A percentile compares a stretch with the other conserved stretches of the same genome.
Evolutionary conservation across 2,888 invertebrate species (phyloP).

Genomic region (Drosophila multiciliata): DNA sequence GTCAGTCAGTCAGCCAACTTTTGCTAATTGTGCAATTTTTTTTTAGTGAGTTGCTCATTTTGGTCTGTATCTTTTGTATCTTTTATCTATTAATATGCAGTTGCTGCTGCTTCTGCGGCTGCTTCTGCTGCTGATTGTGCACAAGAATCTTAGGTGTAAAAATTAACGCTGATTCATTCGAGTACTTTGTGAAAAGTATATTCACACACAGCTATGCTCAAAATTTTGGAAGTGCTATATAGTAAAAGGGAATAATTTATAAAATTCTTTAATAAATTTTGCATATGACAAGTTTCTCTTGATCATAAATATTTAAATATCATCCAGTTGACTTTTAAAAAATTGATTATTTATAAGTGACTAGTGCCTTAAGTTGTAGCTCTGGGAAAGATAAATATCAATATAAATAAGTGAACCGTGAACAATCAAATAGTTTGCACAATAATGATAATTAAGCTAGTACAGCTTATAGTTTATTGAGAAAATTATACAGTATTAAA

Average conservation of each 20-base stretch:
- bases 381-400: neutral
- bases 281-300: neutral
- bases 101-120: slow-evolving; percentile 13
- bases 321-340: neutral
- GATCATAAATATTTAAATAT: neutral
- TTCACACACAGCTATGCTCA: neutral
- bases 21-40: slow-evolving; percentile 75
- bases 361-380: neutral
- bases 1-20: slow-evolving; percentile 34
- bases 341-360: neutral
- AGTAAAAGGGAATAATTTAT: neutral
- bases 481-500: neutral
- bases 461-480: neutral
- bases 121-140: slow-evolving; percentile 19
- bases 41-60: slow-evolving; percentile 64
- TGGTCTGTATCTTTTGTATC: slow-evolving; percentile 28
- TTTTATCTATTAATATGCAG: slow-evolving; percentile 36
- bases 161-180: slow-evolving; percentile 70
- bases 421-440: neutral
- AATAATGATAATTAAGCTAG: neutral
- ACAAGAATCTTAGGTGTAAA: slow-evolving; percentile 71
- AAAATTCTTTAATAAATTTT: neutral
- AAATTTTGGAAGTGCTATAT: neutral
- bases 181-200: slow-evolving; percentile 42
- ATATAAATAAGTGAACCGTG: neutral